Evolutionary conservation across 2,113 vertebrate species (phyloP).

Genomic region (Entosphenus tridentatus): DNA sequence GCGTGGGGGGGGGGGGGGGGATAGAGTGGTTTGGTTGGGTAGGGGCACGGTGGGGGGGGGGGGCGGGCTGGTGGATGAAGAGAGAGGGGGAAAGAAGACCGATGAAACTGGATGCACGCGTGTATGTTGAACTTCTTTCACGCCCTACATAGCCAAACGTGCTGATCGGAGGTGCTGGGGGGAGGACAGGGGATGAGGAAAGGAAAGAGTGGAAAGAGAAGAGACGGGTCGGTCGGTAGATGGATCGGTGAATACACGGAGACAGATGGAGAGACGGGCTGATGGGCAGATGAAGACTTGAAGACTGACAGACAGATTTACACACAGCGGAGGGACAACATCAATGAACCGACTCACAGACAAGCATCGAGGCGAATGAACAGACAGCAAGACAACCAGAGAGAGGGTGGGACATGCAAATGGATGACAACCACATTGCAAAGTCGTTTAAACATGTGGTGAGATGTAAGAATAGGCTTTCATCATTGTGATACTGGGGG

Average conservation of each 20-base stretch:
- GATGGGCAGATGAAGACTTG: slow-evolving; percentile 5
- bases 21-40: too few relatives aligned
- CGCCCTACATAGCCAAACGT: too few relatives aligned
- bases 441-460: too few relatives aligned
- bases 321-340: neutral
- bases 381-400: neutral
- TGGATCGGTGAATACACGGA: neutral
- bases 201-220: neutral
- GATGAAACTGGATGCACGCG: too few relatives aligned
- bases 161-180: neutral
- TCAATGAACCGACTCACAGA: slow-evolving; percentile 4
- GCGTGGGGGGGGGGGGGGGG: too few relatives aligned
- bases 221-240: neutral
- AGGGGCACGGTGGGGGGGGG: too few relatives aligned
- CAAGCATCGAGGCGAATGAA: neutral
- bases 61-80: too few relatives aligned
- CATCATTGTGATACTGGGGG: too few relatives aligned
- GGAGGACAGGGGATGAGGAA: neutral
- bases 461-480: too few relatives aligned
- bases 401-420: slow-evolving; percentile 6
- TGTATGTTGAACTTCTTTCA: too few relatives aligned
- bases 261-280: slow-evolving; percentile 5
- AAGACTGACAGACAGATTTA: slow-evolving; percentile 5
- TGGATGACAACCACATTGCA: neutral
- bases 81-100: too few relatives aligned